These are phyloP conservation scores for Leptopilina myrica DNA, from an alignment of 2,888 invertebrate genomes.

Conservation along the genomic window DNA sequence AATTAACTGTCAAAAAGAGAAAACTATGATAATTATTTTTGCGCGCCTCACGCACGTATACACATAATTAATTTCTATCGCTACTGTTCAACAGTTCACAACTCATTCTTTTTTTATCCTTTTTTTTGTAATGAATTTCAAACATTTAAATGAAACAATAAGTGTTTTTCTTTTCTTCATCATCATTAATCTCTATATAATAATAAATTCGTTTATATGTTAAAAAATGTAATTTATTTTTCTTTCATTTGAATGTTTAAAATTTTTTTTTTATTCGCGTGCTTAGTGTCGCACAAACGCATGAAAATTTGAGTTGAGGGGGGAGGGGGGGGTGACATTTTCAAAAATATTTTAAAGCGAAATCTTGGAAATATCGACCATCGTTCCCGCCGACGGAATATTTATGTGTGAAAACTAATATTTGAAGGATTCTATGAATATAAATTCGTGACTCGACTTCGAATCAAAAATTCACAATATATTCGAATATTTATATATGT, in stretches of 20 bases:
- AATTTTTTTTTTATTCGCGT: not conserved
- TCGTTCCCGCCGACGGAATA: slow-evolving; percentile 57
- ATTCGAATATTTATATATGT: slow-evolving; percentile 1
- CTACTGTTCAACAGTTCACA: slow-evolving; percentile 23
- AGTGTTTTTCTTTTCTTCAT: no score
- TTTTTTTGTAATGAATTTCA: no score
- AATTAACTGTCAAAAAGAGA: not conserved
- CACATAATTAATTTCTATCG: slow-evolving; percentile 34
- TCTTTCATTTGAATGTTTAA: slow-evolving; percentile 16
- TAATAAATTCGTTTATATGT: not conserved
- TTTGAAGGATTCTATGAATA: not conserved
- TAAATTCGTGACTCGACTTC: slow-evolving; percentile 21
- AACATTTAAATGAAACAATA: no score
- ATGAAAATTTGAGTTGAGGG: not conserved
- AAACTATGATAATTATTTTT: not conserved
- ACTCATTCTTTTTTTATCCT: not conserved
- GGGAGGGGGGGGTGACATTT: not conserved
- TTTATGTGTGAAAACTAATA: slow-evolving; percentile 26
- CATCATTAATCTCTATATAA: no score
- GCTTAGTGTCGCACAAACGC: no score
- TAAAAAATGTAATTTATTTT: not conserved
- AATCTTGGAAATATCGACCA: slow-evolving; percentile 40
- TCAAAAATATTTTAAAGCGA: slow-evolving; percentile 40
- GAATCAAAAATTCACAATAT: slow-evolving; percentile 10
- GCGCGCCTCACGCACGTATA: slow-evolving; percentile 20